Evolutionary conservation across 30 jellyfish, hydroid and myxozoan genomes (phyloP), one percentile per base, ranked within the genome.

Genomic region (Haliclystus octoradiatus): DNA sequence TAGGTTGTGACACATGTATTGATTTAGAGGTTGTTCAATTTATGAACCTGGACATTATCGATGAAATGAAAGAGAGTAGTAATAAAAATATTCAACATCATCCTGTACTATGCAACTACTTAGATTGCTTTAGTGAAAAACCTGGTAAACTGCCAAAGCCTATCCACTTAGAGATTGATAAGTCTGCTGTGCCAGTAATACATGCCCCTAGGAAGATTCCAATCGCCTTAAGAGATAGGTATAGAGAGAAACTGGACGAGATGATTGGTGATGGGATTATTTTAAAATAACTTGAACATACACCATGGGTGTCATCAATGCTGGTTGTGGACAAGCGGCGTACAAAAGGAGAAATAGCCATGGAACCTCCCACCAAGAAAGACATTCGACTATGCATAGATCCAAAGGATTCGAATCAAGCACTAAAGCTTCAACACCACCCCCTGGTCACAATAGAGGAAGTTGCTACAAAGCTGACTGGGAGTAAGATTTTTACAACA

Each of bases 241-340:
- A n/a, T n/a, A n/a, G n/a, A n/a, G n/a, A n/a, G n/a, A n/a, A n/a
- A n/a, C n/a, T n/a, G n/a, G n/a, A 12, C 25, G 80, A 51, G 12
- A 71, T 52, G 76, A 75, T 50, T 63, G 52, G 22, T 50, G 75
- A 50, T 27, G 76, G 75, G 75, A 71, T 71, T 32, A 28, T 71
- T 50, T 49, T 71, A 23, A 69, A 69, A 49, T 75, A 69, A 49
- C 52, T 35, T 40, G 74, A 46, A 50, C 80, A 69, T 65, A 69
- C 80, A 30, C 80, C 52, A 15, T 67, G 77, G 80, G 80, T 69
- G 46, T 50, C 76, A 52, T 69, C 82, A 64, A 71, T 50, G 82
- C 63, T 71, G 28, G 82, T 50, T 27, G 82, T 71, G 29, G 77
- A 71, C 82, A 71, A 71, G 52, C 76, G 77, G 2, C 50, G 52